Conservation (phyloP, 2,113 vertebrate species). For the Delphinus delphis region DNA sequence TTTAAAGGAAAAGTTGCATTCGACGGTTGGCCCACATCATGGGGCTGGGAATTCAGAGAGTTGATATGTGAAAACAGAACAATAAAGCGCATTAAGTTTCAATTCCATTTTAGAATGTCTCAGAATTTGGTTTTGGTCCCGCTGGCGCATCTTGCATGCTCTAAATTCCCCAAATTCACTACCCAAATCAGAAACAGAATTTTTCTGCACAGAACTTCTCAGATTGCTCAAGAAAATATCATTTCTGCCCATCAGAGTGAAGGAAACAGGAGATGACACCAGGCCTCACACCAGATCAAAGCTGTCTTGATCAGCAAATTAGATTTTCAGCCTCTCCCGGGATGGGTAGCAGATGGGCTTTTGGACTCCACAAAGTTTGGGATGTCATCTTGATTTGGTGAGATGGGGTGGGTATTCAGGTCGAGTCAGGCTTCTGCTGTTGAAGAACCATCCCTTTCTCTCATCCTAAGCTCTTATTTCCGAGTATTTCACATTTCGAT, state of each 20-base stretch:
- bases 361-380: background rate
- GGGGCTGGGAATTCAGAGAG: background rate
- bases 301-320: slow-evolving; percentile 8
- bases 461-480: slow-evolving; percentile 46
- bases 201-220: slow-evolving; percentile 26
- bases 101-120: background rate
- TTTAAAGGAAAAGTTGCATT: slow-evolving; percentile 42
- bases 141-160: background rate
- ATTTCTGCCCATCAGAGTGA: slow-evolving; percentile 37
- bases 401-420: background rate
- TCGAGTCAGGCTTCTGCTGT: background rate
- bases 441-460: slow-evolving; percentile 1
- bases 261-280: slow-evolving; percentile 40
- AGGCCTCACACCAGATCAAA: slow-evolving; percentile 53
- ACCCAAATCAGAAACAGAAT: slow-evolving; percentile 70
- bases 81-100: background rate
- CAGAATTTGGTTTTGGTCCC: slow-evolving; percentile 27
- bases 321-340: slow-evolving; percentile 11
- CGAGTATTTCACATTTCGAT: slow-evolving; percentile 61
- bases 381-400: background rate
- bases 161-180: slow-evolving; percentile 28
- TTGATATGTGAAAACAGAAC: background rate
- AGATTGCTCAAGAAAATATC: slow-evolving; percentile 60
- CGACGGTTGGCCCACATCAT: background rate
- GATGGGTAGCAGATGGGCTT: background rate